These are phyloP conservation scores for Drosophila percnosoma DNA, from an alignment of 2,888 invertebrate species.

Conservation along the genomic window DNA sequence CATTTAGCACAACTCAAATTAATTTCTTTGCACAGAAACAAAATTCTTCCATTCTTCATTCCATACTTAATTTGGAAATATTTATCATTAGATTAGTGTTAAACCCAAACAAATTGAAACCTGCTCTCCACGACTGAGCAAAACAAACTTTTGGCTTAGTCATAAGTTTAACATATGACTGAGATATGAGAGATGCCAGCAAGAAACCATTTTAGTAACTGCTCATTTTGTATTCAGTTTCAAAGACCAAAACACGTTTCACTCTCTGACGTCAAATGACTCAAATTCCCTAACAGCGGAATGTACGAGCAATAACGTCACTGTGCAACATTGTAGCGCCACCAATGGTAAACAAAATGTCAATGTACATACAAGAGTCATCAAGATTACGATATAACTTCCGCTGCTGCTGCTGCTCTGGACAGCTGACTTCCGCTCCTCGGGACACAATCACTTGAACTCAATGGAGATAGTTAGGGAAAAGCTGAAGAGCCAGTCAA, in stretches of 20 bases:
- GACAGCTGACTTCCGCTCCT: conserved; percentile 38
- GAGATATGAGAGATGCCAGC: conserved; percentile 9
- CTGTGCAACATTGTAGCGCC: conserved; percentile 22
- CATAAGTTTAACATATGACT: conserved; percentile 40
- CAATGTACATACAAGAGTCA: conserved; percentile 39
- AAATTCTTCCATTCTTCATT: conserved; percentile 33
- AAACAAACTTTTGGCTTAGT: conserved; percentile 30
- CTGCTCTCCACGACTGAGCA: conserved; percentile 17
- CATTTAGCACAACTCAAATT: conserved; percentile 3
- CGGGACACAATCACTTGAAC: conserved; percentile 40
- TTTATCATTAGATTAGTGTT: conserved; percentile 15
- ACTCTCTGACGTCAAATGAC: conserved; percentile 44
- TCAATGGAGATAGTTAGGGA: conserved; percentile 13
- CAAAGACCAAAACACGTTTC: conserved; percentile 50
- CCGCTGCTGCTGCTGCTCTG: conserved; percentile 16
- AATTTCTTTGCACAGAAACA: conserved; percentile 10
- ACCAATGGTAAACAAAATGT: conserved; percentile 34
- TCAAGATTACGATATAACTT: conserved; percentile 34
- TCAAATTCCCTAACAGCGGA: conserved; percentile 27
- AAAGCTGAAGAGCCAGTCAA: background rate
- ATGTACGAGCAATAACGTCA: background rate
- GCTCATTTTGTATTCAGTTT: conserved; percentile 5
- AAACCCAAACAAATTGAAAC: conserved; percentile 35
- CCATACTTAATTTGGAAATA: conserved; percentile 41
- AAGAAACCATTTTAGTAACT: conserved; percentile 19